phyloP scores from a whole-genome alignment of 2,113 vertebrate species.

The Sinocyclocheilus maitianheensis region DNA sequence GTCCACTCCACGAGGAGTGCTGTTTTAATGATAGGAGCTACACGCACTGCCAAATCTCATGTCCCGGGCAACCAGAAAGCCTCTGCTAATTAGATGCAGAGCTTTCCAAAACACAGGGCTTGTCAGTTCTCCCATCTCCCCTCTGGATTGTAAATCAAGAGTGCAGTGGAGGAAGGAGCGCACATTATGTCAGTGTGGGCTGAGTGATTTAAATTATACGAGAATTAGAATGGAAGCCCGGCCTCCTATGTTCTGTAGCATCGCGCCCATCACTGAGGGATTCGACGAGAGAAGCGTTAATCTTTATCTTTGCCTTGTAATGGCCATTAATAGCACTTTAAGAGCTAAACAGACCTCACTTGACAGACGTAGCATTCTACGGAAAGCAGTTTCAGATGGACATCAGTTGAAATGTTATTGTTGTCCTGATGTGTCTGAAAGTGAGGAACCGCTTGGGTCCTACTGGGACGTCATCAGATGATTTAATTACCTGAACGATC shows the following conservation, averaged over 20 bases:
- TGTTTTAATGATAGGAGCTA: constrained; percentile 89
- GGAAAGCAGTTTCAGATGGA: background rate
- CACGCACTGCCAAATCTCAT: constrained; percentile 82
- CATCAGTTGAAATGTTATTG: background rate
- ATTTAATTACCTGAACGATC: background rate
- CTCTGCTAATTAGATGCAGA: constrained; percentile 84
- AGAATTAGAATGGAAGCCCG: constrained; percentile 39
- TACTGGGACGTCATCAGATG: background rate
- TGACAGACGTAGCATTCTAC: background rate
- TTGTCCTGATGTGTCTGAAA: background rate
- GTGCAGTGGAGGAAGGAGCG: constrained; percentile 28
- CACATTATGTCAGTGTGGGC: constrained; percentile 37
- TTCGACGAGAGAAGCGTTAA: background rate
- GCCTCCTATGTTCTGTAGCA: constrained; percentile 34
- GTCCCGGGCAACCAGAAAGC: constrained; percentile 82
- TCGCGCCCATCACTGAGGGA: background rate
- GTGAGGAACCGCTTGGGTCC: background rate
- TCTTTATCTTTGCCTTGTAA: constrained; percentile 31
- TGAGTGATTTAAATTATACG: constrained; percentile 47
- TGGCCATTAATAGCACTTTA: constrained; percentile 28
- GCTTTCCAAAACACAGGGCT: constrained; percentile 67
- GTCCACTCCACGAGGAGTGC: constrained; percentile 81
- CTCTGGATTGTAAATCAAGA: constrained; percentile 48
- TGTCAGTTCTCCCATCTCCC: constrained; percentile 55
- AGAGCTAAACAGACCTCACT: constrained; percentile 2